Percentiles rank a stretch among this genome's conserved stretches.
phyloP scores from a whole-genome alignment of 1,140 invertebrate species.

The Nymphalis io region DNA sequence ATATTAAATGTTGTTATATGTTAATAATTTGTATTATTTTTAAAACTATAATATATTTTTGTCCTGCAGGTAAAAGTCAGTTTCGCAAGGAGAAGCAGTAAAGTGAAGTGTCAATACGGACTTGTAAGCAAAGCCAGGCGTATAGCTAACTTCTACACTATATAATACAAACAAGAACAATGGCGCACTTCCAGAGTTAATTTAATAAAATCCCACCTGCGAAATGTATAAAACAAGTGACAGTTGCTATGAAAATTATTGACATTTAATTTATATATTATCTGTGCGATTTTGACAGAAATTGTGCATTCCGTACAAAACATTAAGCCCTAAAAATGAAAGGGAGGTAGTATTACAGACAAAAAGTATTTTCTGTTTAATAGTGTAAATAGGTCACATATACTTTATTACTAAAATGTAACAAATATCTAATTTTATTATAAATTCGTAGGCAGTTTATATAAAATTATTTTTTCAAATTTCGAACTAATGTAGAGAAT shows the following conservation, averaged over 20 bases:
- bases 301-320: neutral
- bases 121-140: conserved; percentile 70
- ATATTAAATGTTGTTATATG: too few species aligned
- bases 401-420: too few species aligned
- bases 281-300: conserved; percentile 39
- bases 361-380: too few species aligned
- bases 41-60: conserved; percentile 12
- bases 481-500: too few species aligned
- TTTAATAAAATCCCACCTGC: conserved; percentile 22
- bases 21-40: too few species aligned
- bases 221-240: neutral
- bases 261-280: conserved; percentile 16
- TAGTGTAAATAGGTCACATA: too few species aligned
- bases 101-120: conserved; percentile 77
- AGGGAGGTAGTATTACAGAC: neutral
- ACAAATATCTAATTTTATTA: too few species aligned
- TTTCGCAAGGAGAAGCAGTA: conserved; percentile 56
- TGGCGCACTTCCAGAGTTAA: conserved; percentile 51
- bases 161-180: conserved; percentile 52
- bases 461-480: too few species aligned
- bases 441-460: too few species aligned
- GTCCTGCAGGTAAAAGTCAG: conserved; percentile 57
- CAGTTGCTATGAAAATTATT: conserved; percentile 21
- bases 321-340: neutral
- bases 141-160: conserved; percentile 59